phyloP scores from a whole-genome alignment of 2,113 vertebrate species.

The Pluvialis apricaria region DNA sequence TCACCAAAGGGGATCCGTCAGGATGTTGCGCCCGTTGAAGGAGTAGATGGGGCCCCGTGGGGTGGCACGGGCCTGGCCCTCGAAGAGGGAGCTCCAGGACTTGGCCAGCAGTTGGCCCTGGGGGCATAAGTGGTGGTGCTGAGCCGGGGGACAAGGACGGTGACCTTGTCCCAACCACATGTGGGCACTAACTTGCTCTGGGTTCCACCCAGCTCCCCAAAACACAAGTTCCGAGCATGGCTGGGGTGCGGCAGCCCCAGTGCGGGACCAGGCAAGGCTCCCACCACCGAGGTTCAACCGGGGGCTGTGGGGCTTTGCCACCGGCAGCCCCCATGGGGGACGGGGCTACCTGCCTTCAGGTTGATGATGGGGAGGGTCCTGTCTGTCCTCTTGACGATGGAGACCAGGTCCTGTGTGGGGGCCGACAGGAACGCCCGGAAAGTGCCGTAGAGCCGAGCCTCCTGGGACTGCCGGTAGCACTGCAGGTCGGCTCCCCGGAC shows the following conservation, averaged over 20 bases:
- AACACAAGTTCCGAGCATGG: fast-evolving
- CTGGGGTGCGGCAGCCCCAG: neutral
- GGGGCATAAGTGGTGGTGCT: fast-evolving
- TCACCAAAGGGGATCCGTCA: slow-evolving; percentile 43
- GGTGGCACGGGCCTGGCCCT: neutral
- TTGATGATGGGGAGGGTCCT: slow-evolving; percentile 60
- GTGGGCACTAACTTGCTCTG: neutral
- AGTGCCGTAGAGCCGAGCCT: slow-evolving; percentile 58
- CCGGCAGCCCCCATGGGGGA: fast-evolving
- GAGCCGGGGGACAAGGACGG: neutral
- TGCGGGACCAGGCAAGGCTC: fast-evolving
- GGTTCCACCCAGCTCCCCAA: neutral
- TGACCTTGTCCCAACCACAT: fast-evolving
- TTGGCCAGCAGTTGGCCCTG: slow-evolving; percentile 63
- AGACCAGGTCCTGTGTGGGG: slow-evolving; percentile 38
- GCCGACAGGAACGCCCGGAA: slow-evolving; percentile 64
- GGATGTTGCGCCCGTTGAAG: slow-evolving; percentile 34
- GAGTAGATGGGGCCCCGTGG: slow-evolving; percentile 37
- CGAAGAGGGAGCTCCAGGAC: slow-evolving; percentile 60
- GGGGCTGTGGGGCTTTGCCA: fast-evolving
- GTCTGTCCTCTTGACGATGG: slow-evolving; percentile 59
- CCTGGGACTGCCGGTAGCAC: slow-evolving; percentile 67
- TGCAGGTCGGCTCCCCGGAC: slow-evolving; percentile 59
- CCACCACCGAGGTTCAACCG: fast-evolving
- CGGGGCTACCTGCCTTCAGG: slow-evolving; percentile 45